Conservation (phyloP, 2,797 vertebrate species). For the Sphenodon punctatus region DNA sequence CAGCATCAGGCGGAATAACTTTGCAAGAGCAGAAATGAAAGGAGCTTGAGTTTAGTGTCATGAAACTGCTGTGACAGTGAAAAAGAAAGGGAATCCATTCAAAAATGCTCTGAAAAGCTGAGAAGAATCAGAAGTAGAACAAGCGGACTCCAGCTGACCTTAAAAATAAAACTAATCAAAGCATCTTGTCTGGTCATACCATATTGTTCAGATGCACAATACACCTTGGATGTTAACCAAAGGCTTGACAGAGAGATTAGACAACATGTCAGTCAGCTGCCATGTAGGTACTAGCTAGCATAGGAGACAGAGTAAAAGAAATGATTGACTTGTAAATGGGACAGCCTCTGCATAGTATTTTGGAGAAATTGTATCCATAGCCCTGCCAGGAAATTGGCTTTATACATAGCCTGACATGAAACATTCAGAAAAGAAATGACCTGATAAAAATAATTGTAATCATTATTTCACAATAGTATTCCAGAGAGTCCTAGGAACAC, state of each 20-base stretch:
- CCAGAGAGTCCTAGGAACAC: neutral
- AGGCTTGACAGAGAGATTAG: neutral
- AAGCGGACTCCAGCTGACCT: constrained; percentile 9
- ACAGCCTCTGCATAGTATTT: fast-evolving
- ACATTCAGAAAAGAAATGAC: neutral
- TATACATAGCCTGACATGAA: neutral
- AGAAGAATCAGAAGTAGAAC: neutral
- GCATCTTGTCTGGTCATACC: constrained; percentile 2
- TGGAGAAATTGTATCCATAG: neutral
- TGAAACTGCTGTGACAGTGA: neutral
- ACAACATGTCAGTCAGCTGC: neutral
- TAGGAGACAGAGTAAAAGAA: neutral
- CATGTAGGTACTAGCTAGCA: neutral
- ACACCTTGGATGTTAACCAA: neutral
- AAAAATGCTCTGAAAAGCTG: constrained; percentile 6
- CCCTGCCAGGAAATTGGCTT: neutral
- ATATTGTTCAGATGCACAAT: neutral
- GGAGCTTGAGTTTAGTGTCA: constrained; percentile 6
- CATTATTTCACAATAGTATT: no score
- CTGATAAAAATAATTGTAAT: no score
- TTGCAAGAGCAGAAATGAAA: neutral
- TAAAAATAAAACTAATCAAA: constrained; percentile 31
- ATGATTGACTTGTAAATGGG: neutral
- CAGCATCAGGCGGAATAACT: neutral
- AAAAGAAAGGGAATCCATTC: neutral